These are phyloP conservation scores for Spinus olivaceus DNA, from an alignment of 2,797 vertebrate species.

Conservation along the genomic window DNA sequence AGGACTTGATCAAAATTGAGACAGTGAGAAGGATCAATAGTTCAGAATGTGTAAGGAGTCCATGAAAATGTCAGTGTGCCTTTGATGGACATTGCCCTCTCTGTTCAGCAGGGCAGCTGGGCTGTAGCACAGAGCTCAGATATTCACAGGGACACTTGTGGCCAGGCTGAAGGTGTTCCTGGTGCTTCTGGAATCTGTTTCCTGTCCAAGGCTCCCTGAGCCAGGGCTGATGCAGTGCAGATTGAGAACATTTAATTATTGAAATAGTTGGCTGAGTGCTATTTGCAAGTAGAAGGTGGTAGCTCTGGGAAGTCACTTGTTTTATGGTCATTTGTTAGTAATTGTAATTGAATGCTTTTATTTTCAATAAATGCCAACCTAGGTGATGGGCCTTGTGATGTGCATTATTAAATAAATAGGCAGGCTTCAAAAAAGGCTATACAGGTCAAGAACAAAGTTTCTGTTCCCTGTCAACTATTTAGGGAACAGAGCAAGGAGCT, in stretches of 20 bases:
- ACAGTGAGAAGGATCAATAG: not conserved
- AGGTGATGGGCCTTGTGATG: not conserved
- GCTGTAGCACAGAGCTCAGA: not conserved
- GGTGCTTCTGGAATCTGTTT: not conserved
- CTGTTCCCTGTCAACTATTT: slow-evolving; percentile 21
- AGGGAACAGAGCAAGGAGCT: not conserved
- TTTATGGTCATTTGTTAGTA: slow-evolving; percentile 1
- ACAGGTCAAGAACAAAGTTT: slow-evolving; percentile 13
- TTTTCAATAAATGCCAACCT: slow-evolving; percentile 10
- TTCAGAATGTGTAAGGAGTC: not conserved
- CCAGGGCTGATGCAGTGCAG: not conserved
- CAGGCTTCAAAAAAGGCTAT: slow-evolving; percentile 8
- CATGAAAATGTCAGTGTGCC: not conserved
- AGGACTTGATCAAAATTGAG: not conserved
- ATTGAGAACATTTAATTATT: slow-evolving; percentile 42
- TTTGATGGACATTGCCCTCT: not conserved
- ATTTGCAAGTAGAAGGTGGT: not conserved
- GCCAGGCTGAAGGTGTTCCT: not conserved
- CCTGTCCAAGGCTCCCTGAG: rapidly evolving
- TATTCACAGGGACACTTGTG: not conserved
- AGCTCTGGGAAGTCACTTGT: not conserved
- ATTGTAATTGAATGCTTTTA: slow-evolving; percentile 29
- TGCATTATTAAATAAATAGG: slow-evolving; percentile 17
- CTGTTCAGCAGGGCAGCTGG: not conserved
- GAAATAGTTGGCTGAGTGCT: not conserved